phyloP scores from a whole-genome alignment of 2,113 vertebrate species.

The Protobothrops mucrosquamatus region DNA sequence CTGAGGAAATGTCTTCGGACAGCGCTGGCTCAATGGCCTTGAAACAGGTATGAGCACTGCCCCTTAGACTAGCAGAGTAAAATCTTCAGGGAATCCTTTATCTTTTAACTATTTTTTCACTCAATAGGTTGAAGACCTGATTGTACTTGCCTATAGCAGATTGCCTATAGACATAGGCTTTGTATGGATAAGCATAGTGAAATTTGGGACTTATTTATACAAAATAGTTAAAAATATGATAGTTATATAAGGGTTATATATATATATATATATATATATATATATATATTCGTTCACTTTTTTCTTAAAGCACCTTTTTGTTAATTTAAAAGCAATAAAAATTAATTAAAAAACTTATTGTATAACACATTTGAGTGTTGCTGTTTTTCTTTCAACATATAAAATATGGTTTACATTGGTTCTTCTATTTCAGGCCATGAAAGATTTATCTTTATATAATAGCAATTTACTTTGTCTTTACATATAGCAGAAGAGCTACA shows the following conservation, averaged over 20 bases:
- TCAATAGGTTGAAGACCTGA: no score
- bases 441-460: background rate
- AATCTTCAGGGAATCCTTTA: no score
- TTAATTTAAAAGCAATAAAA: background rate
- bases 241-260: no score
- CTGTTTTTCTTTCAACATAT: background rate
- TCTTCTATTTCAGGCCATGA: slow-evolving; percentile 26
- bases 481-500: background rate
- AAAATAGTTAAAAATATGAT: no score
- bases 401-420: background rate
- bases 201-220: no score
- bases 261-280: no score
- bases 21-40: background rate
- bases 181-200: no score
- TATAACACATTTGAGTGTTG: background rate
- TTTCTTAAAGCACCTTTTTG: background rate
- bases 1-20: background rate
- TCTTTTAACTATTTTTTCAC: no score
- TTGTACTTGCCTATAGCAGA: no score
- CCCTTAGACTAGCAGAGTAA: background rate
- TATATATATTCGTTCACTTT: background rate
- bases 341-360: background rate
- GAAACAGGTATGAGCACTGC: background rate
- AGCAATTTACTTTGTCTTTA: background rate
- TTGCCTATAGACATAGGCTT: no score